Base-by-base conservation (phyloP, 2,888 invertebrate genomes). In the Epistrophe grossulariae region DNA sequence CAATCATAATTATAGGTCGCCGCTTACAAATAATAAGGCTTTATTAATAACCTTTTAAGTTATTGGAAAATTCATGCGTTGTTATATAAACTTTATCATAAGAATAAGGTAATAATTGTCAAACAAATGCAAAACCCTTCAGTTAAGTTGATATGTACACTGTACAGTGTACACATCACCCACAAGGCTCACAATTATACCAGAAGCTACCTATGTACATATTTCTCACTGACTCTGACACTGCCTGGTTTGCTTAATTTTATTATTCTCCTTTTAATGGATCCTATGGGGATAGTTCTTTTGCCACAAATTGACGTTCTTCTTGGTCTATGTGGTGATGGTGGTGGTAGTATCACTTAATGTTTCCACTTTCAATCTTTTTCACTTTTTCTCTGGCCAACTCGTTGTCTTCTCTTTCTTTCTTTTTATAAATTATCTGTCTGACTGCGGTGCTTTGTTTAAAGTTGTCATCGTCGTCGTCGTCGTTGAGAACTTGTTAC, bases 271-370 rank as follows among this genome's bases (percentile, higher is more conserved):
- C 59, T 45, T 68, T 78, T 73, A 85, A 85, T 85, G 76, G 78
- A 68, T 81, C 85, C 82, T 78, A 24, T 70, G n/a, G 85, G 81
- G 78, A 68, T 64, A 55, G 60, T 70, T 81, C 57, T 70, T 81
- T 43, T 35, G 35, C 81, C 85, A 48, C 81, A 85, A 81, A 85
- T 85, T 81, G 85, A 81, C 85, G 78, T 59, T 43, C 81, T 85
- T 19, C 73, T 85, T 60, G 78, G 85, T 81, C 64, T 81, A 48
- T 31, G 78, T 24, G 85, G 85, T 24, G 24, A 3, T 24, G 3
- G 24, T 24, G 24, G 24, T 24, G 3, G 24, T 24, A 81, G 85
- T 74, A 81, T 64, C 85, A 74, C 81, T 85, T 74, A 78, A 43
- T 52, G 35, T 78, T 74, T 71, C 64, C 70, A 77, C 77, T 85